phyloP scores from a whole-genome alignment of 2,113 vertebrate genomes.

The Nothoprocta perdicaria region DNA sequence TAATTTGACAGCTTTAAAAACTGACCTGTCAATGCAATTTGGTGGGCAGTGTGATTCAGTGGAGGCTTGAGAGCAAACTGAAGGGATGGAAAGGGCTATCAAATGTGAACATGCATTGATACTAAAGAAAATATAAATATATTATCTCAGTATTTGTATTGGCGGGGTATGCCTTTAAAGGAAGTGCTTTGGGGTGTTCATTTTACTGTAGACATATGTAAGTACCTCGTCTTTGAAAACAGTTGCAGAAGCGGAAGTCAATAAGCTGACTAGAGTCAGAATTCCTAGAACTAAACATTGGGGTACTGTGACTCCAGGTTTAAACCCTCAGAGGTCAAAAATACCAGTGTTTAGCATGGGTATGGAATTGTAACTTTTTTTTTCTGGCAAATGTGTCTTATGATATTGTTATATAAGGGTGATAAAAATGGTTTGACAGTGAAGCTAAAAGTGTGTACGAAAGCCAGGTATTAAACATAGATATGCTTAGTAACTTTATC shows the following conservation, averaged over 20 bases:
- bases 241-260: background rate
- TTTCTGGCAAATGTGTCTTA: background rate
- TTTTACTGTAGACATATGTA: background rate
- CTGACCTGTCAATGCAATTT: background rate
- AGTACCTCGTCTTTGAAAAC: background rate
- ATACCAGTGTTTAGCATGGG: background rate
- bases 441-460: background rate
- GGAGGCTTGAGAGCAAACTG: accelerated
- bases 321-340: slow-evolving; percentile 25
- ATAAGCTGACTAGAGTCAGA: background rate
- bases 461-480: slow-evolving; percentile 47
- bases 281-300: background rate
- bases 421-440: background rate
- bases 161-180: background rate
- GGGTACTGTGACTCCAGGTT: slow-evolving; percentile 3
- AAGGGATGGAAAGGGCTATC: background rate
- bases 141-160: background rate
- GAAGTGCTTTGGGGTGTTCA: background rate
- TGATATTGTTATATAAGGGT: background rate
- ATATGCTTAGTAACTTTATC: slow-evolving; percentile 24
- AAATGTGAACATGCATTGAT: background rate
- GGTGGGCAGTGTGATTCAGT: accelerated
- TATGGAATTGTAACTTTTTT: background rate
- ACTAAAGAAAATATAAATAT: accelerated
- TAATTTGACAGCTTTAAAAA: background rate